Percentiles rank a stretch among this genome's conserved stretches.
Evolutionary conservation across 1,140 invertebrate genomes (phyloP).

Genomic region (Bombus superbus): DNA sequence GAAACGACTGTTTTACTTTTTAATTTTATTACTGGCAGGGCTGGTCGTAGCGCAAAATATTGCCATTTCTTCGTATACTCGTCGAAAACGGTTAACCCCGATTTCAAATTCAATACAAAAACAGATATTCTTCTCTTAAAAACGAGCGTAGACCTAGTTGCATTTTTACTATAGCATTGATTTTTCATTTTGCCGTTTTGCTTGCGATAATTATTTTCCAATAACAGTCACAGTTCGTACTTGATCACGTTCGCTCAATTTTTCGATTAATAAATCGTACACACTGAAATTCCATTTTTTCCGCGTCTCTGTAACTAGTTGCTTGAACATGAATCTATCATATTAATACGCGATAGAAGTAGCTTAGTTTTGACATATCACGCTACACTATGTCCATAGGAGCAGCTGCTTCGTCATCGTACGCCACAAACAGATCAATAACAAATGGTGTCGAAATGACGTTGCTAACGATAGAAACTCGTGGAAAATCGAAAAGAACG

Average conservation of each 20-base stretch:
- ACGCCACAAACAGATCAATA: constrained; percentile 1
- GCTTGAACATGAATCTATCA: constrained; percentile 9
- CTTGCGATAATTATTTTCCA: background rate
- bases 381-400: background rate
- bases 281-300: background rate
- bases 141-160: no score
- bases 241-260: background rate
- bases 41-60: no score
- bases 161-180: background rate
- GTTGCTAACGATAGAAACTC: background rate
- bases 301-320: background rate
- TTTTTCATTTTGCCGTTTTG: background rate
- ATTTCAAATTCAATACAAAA: no score
- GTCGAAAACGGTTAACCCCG: no score
- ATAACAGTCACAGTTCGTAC: background rate
- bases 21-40: no score
- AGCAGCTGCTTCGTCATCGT: background rate
- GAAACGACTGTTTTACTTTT: no score
- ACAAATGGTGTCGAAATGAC: background rate
- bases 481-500: background rate
- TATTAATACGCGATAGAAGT: background rate
- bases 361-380: constrained; percentile 19
- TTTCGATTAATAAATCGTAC: background rate
- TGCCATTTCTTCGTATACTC: no score
- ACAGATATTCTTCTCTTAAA: background rate